Conservation (phyloP, 1,140 invertebrate species). For the Habropoda laboriosa region DNA sequence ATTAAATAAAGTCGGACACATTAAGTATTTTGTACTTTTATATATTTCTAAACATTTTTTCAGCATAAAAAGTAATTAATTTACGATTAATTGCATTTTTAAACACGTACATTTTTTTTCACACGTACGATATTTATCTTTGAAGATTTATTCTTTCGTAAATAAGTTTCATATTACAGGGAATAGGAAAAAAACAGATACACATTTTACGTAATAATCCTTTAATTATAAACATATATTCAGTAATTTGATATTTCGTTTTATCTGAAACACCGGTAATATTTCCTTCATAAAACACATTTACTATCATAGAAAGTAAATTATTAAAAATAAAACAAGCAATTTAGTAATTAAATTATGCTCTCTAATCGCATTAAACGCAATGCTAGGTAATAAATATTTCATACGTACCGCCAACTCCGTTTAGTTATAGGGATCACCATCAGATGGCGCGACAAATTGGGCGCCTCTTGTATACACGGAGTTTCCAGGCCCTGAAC, state of each 20-base stretch:
- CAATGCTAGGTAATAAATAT: background rate
- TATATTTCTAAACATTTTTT: too few species aligned
- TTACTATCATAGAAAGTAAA: background rate
- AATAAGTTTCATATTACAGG: background rate
- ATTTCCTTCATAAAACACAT: background rate
- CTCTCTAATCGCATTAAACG: background rate
- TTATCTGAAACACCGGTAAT: background rate
- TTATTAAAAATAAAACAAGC: background rate
- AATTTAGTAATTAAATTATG: too few species aligned
- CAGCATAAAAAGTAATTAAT: too few species aligned
- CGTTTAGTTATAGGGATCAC: background rate
- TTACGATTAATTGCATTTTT: too few species aligned
- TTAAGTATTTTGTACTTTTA: too few species aligned
- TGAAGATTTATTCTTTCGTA: background rate
- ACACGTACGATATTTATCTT: too few species aligned
- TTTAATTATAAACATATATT: background rate
- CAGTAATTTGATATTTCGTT: background rate
- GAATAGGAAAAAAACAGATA: too few species aligned
- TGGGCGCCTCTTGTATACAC: conserved; percentile 34
- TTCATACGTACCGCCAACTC: conserved; percentile 30
- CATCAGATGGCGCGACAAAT: conserved; percentile 6
- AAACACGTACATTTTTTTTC: too few species aligned
- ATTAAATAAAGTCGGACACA: too few species aligned
- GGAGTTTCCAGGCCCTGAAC: conserved; percentile 53
- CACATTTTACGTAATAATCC: background rate